Base-by-base conservation (phyloP, 2,797 vertebrate genomes). In the Agapornis canus region DNA sequence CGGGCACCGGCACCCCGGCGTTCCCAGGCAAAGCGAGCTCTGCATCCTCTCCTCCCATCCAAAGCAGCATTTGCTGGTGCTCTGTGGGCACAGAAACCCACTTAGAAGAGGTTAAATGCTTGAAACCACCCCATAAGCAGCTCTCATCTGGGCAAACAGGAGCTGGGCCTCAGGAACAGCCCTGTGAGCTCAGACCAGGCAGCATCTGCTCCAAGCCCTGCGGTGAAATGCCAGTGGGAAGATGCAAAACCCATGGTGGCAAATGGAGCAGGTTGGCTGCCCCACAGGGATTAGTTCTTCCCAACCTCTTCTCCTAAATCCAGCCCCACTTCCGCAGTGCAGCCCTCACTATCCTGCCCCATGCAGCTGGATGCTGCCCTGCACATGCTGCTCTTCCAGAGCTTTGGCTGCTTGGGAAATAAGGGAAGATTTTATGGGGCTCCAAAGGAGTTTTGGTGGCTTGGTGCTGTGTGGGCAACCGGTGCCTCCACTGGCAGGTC, bases 391-490 rank as follows among this genome's bases (percentile, higher is more conserved):
- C 68, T 69, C 35, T 29, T 56, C 65, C 57, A 3, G 42, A 35
- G 48, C 19, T 15, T n/a, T 13, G 0, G 17, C 69, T 29, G 8
- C 51, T 3, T 23, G 86, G 56, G 73, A 59, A 81, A 15, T 0
- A 3, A 11, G 25, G 12, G 51, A 31, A 8, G 59, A 20, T 40
- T 71, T 54, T 15, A 16, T 0, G 3, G 6, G 4, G 86, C 64
- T 45, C 68, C 63, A 5, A 49, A 17, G 59, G 65, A 54, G 23
- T 54, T 90, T 39, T 1, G 7, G 59, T 9, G 1, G 13, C 71
- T 66, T 2, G 1, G 3, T 48, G 45, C 76, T 4, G 5, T 1
- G 0, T 0, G 13, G 66, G 19, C 37, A 59, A n/a, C 11, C 2
- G 0, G 43, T 19, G n/a, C 16, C 65, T 59, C 83, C 7, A 22